These are phyloP conservation scores for Aphyosemion australe DNA, from an alignment of 2,113 vertebrate species.

Conservation along the genomic window DNA sequence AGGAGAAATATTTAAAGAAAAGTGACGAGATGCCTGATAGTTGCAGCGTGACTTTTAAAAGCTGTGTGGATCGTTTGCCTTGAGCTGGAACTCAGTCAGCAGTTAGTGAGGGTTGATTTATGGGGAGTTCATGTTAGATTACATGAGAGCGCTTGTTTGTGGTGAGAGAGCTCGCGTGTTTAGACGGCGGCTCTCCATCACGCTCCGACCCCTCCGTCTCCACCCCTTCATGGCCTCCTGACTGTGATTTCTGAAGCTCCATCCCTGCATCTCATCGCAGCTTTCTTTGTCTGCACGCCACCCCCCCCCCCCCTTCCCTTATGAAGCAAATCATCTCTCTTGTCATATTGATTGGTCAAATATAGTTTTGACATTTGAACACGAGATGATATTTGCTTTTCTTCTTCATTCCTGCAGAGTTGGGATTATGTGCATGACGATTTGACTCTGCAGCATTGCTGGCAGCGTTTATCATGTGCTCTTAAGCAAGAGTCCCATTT, in stretches of 20 bases:
- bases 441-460: not conserved
- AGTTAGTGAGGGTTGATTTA: constrained; percentile 56
- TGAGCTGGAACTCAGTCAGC: constrained; percentile 27
- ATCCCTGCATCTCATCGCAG: constrained; percentile 56
- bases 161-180: constrained; percentile 24
- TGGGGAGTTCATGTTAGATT: constrained; percentile 43
- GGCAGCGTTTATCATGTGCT: not conserved
- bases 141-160: constrained; percentile 25
- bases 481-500: not conserved
- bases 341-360: constrained; percentile 44
- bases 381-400: constrained; percentile 16
- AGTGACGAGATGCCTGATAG: constrained; percentile 9
- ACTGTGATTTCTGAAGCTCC: constrained; percentile 55
- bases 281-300: constrained; percentile 71
- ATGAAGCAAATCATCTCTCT: constrained; percentile 45
- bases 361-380: constrained; percentile 52
- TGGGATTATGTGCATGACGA: constrained; percentile 7
- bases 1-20: constrained; percentile 14
- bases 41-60: constrained; percentile 23
- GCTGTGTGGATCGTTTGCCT: constrained; percentile 10
- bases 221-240: constrained; percentile 63
- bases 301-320: constrained; percentile 49
- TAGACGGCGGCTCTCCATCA: constrained; percentile 46
- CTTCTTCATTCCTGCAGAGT: constrained; percentile 30
- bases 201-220: constrained; percentile 45